A percentile compares a stretch with the other conserved stretches of the same genome.
These are phyloP conservation scores for Bagarius yarrelli DNA, from an alignment of 2,113 vertebrate species.

Conservation along the genomic window DNA sequence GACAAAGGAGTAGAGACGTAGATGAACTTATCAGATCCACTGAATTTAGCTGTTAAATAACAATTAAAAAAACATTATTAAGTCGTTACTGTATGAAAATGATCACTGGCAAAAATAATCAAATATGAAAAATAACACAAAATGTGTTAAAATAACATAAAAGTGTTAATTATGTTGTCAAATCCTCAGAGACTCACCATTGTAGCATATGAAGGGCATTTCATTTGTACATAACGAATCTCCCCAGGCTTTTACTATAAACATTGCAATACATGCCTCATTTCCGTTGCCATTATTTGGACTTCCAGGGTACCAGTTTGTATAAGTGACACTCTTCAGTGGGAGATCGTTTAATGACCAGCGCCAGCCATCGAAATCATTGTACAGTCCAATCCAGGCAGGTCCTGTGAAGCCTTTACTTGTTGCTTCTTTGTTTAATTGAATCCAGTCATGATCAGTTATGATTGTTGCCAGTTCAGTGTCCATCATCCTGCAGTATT, in stretches of 20 bases:
- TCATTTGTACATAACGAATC: not conserved
- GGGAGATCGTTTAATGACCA: slow-evolving; percentile 20
- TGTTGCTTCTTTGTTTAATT: not conserved
- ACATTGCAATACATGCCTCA: no score
- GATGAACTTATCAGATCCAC: not conserved
- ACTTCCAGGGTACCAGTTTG: not conserved
- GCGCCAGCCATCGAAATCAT: slow-evolving; percentile 21
- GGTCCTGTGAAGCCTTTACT: not conserved
- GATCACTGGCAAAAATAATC: no score
- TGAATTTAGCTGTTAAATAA: not conserved
- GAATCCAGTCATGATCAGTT: not conserved
- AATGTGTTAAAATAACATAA: no score
- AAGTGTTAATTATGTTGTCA: no score
- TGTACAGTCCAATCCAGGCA: slow-evolving; percentile 35
- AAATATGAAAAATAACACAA: no score
- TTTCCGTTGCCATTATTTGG: no score
- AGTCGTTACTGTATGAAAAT: no score
- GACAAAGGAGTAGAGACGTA: not conserved
- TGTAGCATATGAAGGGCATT: slow-evolving; percentile 2
- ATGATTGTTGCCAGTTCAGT: slow-evolving; percentile 25
- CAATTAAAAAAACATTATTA: not conserved
- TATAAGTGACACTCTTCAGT: not conserved
- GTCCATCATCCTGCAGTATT: slow-evolving; percentile 1
- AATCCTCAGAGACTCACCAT: slow-evolving; percentile 3
- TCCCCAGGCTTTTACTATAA: no score